Evolutionary conservation across 2,797 vertebrate species (phyloP).

Genomic region (Gallinago stenura): DNA sequence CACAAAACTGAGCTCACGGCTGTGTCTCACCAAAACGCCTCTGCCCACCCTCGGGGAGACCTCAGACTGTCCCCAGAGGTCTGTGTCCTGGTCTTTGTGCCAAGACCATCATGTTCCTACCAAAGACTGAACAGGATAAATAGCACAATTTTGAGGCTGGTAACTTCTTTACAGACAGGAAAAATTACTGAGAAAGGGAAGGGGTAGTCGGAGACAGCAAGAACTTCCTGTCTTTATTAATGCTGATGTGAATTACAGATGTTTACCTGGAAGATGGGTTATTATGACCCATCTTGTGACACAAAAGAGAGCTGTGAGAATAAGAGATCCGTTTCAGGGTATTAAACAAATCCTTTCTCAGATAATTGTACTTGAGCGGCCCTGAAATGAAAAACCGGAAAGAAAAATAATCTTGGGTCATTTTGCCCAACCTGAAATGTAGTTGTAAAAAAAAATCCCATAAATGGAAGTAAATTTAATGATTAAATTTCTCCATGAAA

Average conservation of each 20-base stretch:
- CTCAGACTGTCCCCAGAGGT: background rate
- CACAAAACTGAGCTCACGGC: background rate
- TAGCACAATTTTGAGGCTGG: background rate
- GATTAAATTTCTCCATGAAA: background rate
- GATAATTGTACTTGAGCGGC: background rate
- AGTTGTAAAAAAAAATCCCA: background rate
- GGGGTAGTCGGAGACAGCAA: background rate
- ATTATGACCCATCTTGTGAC: background rate
- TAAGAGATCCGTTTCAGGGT: background rate
- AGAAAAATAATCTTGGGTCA: background rate
- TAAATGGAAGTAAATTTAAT: background rate
- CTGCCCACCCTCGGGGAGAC: background rate
- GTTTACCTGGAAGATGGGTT: background rate
- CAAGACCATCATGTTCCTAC: background rate
- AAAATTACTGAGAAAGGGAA: background rate
- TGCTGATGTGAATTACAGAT: conserved; percentile 6
- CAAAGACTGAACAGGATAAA: background rate
- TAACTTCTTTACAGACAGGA: background rate
- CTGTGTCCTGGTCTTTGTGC: background rate
- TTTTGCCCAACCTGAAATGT: background rate
- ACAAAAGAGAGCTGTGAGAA: background rate
- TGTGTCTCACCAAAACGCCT: background rate
- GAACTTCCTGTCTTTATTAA: background rate
- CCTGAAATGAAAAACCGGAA: background rate
- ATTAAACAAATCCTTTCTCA: background rate